phyloP scores from a whole-genome alignment of 2,797 vertebrate genomes.

The Avahi laniger region DNA sequence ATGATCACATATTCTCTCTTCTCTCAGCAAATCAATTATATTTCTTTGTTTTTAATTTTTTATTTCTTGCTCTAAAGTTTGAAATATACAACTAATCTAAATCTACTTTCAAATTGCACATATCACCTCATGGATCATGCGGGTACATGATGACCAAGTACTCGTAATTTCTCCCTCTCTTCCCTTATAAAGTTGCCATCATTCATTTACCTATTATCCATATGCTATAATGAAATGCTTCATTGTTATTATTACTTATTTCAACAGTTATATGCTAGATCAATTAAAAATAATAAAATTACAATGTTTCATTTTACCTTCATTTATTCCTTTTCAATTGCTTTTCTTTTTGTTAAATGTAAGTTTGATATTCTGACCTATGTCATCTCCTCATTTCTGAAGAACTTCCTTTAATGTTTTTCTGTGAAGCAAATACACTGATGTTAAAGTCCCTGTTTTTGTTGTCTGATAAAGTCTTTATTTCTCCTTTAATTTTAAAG shows the following conservation, averaged over 20 bases:
- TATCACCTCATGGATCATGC: background rate
- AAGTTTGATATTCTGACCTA: background rate
- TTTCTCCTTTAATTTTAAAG: background rate
- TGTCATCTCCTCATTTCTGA: background rate
- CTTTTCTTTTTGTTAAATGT: background rate
- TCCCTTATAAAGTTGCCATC: background rate
- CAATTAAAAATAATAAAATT: background rate
- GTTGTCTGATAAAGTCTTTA: background rate
- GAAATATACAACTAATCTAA: background rate
- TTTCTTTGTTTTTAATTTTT: background rate
- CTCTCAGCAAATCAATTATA: background rate
- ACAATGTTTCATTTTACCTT: background rate
- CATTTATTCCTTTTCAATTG: background rate
- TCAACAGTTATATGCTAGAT: background rate
- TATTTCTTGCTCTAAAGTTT: background rate
- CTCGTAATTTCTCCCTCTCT: background rate
- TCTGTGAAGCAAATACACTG: background rate
- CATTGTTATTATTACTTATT: background rate
- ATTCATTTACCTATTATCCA: background rate
- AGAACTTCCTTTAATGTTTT: background rate
- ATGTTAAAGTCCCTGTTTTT: background rate
- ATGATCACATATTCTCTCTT: background rate
- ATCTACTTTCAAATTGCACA: background rate
- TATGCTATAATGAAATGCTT: background rate
- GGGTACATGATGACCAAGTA: background rate